Conservation (phyloP, 1,140 invertebrate genomes). For the Myzus persicae region DNA sequence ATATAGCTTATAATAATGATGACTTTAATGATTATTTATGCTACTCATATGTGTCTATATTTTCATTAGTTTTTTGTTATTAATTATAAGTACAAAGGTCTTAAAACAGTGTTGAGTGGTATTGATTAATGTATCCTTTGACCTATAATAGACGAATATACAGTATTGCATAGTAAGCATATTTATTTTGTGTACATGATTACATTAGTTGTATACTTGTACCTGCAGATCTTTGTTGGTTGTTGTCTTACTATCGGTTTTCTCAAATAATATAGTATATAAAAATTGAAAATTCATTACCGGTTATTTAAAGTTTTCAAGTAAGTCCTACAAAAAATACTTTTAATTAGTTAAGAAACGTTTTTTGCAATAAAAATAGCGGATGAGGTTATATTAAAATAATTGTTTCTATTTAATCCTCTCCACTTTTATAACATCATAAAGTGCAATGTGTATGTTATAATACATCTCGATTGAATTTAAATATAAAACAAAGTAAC, state of each 20-base stretch:
- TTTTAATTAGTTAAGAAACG: neutral
- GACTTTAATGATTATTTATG: neutral
- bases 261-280: neutral
- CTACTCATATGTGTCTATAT: neutral
- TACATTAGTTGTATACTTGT: neutral
- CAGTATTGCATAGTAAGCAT: neutral
- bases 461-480: neutral
- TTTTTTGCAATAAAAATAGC: neutral
- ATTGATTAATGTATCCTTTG: conserved; percentile 29
- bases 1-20: neutral
- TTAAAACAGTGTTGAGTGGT: neutral
- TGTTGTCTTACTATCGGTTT: neutral
- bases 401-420: neutral
- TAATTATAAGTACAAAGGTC: conserved; percentile 20
- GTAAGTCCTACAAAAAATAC: neutral
- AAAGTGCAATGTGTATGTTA: neutral
- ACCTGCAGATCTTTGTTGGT: neutral
- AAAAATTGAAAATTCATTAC: neutral
- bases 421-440: neutral
- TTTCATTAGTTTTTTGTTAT: neutral
- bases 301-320: neutral
- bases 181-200: neutral
- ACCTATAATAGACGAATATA: neutral
- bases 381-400: neutral
- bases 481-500: neutral